A percentile compares a stretch with the other conserved stretches of the same genome.
Evolutionary conservation across 2,797 vertebrate species (phyloP).

Genomic region (Loriculus beryllinus): DNA sequence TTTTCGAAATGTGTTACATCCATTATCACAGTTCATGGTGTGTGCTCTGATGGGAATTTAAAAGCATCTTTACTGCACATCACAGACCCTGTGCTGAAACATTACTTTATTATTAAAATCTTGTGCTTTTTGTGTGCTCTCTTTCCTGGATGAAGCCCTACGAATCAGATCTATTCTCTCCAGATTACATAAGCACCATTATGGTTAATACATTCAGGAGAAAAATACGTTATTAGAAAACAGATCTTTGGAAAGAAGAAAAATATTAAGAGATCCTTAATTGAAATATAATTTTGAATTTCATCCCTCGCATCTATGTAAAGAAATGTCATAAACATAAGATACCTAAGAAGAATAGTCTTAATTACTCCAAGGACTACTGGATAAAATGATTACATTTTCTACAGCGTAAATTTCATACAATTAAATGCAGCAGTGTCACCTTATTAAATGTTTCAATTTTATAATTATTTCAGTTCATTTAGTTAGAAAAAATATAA

Average conservation of each 20-base stretch:
- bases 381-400: conserved; percentile 79
- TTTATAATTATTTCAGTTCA: conserved; percentile 83
- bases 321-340: conserved; percentile 73
- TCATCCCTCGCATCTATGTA: conserved; percentile 61
- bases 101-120: conserved; percentile 74
- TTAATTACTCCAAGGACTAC: conserved; percentile 77
- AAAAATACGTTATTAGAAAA: conserved; percentile 49
- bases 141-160: conserved; percentile 44
- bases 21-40: conserved; percentile 80
- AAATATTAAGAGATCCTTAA: conserved; percentile 45
- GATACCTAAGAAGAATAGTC: conserved; percentile 70
- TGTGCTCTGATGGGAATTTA: conserved; percentile 80
- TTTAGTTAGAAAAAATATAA: conserved; percentile 78
- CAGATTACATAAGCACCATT: conserved; percentile 51
- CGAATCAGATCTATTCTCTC: conserved; percentile 30
- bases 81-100: conserved; percentile 60
- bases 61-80: conserved; percentile 76
- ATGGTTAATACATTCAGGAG: conserved; percentile 33
- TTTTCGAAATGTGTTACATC: conserved; percentile 73
- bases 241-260: conserved; percentile 14
- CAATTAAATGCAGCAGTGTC: conserved; percentile 77
- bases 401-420: conserved; percentile 77
- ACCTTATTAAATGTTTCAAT: conserved; percentile 81
- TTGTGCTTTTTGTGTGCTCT: conserved; percentile 58
- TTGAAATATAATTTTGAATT: conserved; percentile 69